Conservation (phyloP, 2,797 vertebrate species). For the Macropus fuliginosus region DNA sequence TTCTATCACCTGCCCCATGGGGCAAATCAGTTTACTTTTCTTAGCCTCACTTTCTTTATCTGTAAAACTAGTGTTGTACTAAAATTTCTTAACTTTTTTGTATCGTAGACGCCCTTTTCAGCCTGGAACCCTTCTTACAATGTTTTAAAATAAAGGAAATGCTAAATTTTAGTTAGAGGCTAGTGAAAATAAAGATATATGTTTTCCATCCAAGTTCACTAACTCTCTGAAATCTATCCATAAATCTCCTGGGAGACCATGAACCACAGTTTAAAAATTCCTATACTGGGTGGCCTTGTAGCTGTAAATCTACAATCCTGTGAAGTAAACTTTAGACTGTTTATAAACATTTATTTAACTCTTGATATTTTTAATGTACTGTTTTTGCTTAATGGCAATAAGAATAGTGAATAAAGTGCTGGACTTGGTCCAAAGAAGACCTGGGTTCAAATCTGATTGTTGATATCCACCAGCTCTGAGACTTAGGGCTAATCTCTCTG, state of each 20-base stretch:
- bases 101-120: neutral
- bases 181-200: no score
- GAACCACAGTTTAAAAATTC: neutral
- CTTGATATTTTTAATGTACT: neutral
- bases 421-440: neutral
- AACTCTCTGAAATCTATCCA: neutral
- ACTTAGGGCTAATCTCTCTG: neutral
- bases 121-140: neutral
- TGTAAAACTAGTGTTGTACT: neutral
- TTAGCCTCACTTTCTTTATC: neutral
- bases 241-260: neutral
- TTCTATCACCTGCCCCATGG: neutral
- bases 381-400: neutral
- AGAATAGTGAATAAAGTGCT: neutral
- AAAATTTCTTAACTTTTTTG: neutral
- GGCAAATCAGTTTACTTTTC: neutral
- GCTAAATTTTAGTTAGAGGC: neutral
- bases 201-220: neutral
- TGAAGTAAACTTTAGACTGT: neutral
- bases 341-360: neutral
- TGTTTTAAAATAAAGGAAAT: neutral
- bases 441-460: neutral
- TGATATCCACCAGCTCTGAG: neutral
- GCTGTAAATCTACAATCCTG: neutral
- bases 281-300: neutral